Conservation (phyloP, 2,113 vertebrate genomes). For the Kryptolebias marmoratus region DNA sequence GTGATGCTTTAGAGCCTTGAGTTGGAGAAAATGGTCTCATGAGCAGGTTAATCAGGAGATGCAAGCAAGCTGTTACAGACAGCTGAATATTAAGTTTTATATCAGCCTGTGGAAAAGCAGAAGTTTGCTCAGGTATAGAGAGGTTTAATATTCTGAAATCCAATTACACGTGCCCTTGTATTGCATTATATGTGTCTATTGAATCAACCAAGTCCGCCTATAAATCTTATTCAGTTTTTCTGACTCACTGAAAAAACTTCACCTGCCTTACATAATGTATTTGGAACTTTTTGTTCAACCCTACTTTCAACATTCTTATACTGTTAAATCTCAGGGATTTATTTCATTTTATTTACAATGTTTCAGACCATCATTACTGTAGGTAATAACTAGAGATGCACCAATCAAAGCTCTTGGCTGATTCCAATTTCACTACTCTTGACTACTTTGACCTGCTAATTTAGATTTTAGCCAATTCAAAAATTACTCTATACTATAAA, state of each 20-base stretch:
- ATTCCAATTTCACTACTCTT: neutral
- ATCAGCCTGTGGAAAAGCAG: conserved; percentile 49
- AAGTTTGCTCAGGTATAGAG: conserved; percentile 66
- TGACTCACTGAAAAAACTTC: conserved; percentile 58
- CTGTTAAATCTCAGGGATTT: neutral
- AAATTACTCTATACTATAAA: too few species aligned
- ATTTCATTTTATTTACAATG: too few species aligned
- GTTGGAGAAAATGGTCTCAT: conserved; percentile 24
- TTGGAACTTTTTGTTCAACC: conserved; percentile 17
- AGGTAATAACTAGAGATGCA: neutral
- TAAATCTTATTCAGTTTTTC: conserved; percentile 66
- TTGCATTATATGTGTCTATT: conserved; percentile 68
- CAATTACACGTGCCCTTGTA: conserved; percentile 65
- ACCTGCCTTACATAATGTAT: conserved; percentile 33
- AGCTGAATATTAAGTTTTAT: conserved; percentile 50
- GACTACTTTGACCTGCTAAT: too few species aligned
- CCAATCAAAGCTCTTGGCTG: neutral
- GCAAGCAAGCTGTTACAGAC: conserved; percentile 47
- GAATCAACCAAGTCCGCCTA: conserved; percentile 62
- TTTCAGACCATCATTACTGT: neutral
- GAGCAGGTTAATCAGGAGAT: conserved; percentile 56
- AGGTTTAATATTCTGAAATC: conserved; percentile 70
- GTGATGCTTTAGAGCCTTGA: conserved; percentile 18
- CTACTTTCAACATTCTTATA: conserved; percentile 7
- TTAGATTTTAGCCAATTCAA: too few species aligned